Base-by-base conservation (phyloP, 2,797 vertebrate species). In the Alexandromys oeconomus region DNA sequence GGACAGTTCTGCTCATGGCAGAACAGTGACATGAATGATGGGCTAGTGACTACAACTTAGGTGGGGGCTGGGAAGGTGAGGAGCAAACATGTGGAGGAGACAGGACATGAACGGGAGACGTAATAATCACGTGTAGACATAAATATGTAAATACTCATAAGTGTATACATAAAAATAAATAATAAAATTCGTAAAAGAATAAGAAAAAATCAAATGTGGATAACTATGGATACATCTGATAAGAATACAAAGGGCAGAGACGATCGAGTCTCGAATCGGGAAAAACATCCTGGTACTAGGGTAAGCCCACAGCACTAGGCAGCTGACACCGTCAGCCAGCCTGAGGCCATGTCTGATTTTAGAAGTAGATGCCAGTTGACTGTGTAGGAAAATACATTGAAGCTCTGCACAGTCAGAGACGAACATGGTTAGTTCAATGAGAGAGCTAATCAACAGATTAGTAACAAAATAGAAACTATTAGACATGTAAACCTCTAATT, bases 401-500 rank as follows among this genome's bases (percentile, higher is more conserved):
- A 86, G 14, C 31, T 67, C 61, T 13, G 21, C 12, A 54, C 37
- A 21, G 7, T 46, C 6, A 21, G 34, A 10, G 6, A n/a, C 19
- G 25, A 7, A 27, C 3, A 15, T 2, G 31, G 34, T 43, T 63
- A 43, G 40, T 71, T 63, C 46, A 71, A 69, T 7, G 67, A 21
- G n/a, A 81, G 71, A 90, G n/a, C 9, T 25, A 61, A 54, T 63
- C 81, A 54, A 54, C 65, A 17, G 40, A 34, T 57, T 29, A 89
- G 25, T 15, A 69, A 76, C 54, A 92, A 91, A 87, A 74, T 48
- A 51, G 21, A 57, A 40, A 51, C 84, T 43, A 4, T n/a, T n/a
- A 89, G 48, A 88, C 89, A 89, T 43, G 43, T 15, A 80, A 48
- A 54, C 84, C 27, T 86, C 43, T 19, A 51, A 73, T 92, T 34